Percentiles rank a stretch among this genome's conserved stretches.
Evolutionary conservation across 2,888 invertebrate species (phyloP).

Genomic region (Ichneumoninae sp.): DNA sequence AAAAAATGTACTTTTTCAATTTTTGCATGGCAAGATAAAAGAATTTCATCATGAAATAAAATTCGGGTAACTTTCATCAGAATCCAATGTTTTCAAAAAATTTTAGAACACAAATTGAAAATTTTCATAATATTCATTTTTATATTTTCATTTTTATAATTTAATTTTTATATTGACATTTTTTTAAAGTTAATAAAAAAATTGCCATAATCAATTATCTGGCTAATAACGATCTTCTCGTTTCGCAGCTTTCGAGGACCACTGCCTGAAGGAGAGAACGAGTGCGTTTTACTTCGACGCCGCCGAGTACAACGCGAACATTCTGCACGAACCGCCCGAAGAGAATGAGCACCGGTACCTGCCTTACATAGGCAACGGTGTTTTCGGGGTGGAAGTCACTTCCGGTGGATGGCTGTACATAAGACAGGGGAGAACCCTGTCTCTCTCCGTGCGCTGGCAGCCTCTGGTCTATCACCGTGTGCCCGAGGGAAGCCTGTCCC

Average conservation of each 20-base stretch:
- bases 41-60: no score
- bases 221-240: slow-evolving; percentile 73
- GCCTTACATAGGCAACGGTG: slow-evolving; percentile 92
- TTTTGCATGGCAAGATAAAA: no score
- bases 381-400: slow-evolving; percentile 88
- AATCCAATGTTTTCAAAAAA: no score
- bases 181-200: background rate
- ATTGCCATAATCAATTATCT: background rate
- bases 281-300: slow-evolving; percentile 87
- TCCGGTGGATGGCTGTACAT: slow-evolving; percentile 89
- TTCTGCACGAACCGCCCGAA: slow-evolving; percentile 87
- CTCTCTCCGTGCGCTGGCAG: slow-evolving; percentile 88
- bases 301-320: slow-evolving; percentile 89
- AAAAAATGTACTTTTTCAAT: no score
- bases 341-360: slow-evolving; percentile 87
- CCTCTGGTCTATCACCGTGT: slow-evolving; percentile 87
- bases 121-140: no score
- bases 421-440: slow-evolving; percentile 88
- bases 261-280: slow-evolving; percentile 89
- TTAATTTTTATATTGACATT: no score
- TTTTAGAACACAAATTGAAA: no score
- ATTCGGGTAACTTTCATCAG: no score
- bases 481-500: slow-evolving; percentile 86
- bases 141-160: no score
- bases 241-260: slow-evolving; percentile 85